A percentile compares a stretch with the other conserved stretches of the same genome.
Evolutionary conservation across 1,140 invertebrate genomes (phyloP).

Genomic region (Drosophila micromelanica): DNA sequence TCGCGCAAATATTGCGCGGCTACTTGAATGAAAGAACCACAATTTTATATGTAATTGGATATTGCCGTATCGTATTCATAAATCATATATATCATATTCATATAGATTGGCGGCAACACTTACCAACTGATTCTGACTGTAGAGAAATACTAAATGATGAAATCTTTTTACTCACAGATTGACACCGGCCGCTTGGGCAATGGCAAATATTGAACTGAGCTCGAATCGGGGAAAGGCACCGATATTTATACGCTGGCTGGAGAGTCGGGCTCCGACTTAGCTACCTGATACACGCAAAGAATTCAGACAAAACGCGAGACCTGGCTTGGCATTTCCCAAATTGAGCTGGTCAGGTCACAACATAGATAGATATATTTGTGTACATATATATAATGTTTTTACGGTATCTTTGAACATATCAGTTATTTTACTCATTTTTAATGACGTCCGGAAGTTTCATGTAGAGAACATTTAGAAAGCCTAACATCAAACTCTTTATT

Average conservation of each 20-base stretch:
- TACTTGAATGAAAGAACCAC: neutral
- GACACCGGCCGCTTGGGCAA: conserved; percentile 3
- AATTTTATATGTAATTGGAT: conserved; percentile 1
- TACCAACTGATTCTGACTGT: neutral
- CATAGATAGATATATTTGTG: neutral
- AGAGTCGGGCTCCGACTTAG: neutral
- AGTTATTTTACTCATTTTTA: neutral
- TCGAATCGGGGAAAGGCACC: neutral
- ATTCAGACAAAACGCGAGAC: neutral
- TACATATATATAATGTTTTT: neutral
- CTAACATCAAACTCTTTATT: no score
- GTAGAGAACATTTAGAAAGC: neutral
- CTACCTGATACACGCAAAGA: conserved; percentile 18
- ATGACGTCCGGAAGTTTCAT: neutral
- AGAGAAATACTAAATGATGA: neutral
- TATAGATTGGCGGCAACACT: conserved; percentile 13
- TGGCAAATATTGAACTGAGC: conserved; percentile 31
- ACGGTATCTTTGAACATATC: conserved; percentile 2
- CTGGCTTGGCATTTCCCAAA: conserved; percentile 15
- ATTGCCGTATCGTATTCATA: neutral
- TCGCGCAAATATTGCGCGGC: conserved; percentile 9
- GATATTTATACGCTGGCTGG: conserved; percentile 28
- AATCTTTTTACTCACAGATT: conserved; percentile 2
- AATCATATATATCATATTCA: neutral
- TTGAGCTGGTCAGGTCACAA: conserved; percentile 25